Base-by-base conservation (phyloP, 2,888 invertebrate species). In the Kryphioiulus occultus region DNA sequence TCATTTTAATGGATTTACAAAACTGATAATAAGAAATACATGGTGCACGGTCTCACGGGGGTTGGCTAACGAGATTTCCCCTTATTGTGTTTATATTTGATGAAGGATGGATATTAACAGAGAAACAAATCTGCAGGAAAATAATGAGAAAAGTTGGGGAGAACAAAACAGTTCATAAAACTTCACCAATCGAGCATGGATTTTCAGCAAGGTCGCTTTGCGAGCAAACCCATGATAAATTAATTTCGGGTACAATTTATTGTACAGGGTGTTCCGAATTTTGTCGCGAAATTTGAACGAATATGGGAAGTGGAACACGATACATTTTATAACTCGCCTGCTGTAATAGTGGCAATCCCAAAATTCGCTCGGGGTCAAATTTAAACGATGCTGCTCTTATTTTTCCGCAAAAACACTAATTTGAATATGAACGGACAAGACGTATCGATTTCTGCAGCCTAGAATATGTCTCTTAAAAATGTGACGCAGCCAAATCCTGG, bases 1-100 rank as follows among this genome's bases (percentile, higher is more conserved):
- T 78, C 78, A 78, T 78, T 78, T 78, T 78, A 78, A 78, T 78
- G 78, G 78, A 78, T 78, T 78, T 78, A 30, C 78, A 78, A 78
- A 78, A 78, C 78, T 78, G 78, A 78, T 78, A 30, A 78, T 30
- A 78, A 78, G 78, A 78, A 78, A 78, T 78, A 78, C 78, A 26
- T 30, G 78, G 78, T 30, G 26, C 78, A 30, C 12, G 15, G 78
- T 78, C 78, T 78, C 78, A 30, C 78, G 78, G 30, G 78, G 78
- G 4, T 30, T 78, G 78, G 78, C 78, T 78, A 78, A 78, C 78
- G 78, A 78, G 78, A 78, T 78, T 78, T 78, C 78, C 15, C 78
- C 78, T 78, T 78, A 78, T 78, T 78, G 78, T 78, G 78, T 78
- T 78, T 78, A 78, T 78, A 78, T 78, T 78, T 78, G 78, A 78